A percentile compares a stretch with the other conserved stretches of the same genome.
These are phyloP conservation scores for Pyrgus malvae DNA, from an alignment of 2,888 invertebrate species.

Conservation along the genomic window DNA sequence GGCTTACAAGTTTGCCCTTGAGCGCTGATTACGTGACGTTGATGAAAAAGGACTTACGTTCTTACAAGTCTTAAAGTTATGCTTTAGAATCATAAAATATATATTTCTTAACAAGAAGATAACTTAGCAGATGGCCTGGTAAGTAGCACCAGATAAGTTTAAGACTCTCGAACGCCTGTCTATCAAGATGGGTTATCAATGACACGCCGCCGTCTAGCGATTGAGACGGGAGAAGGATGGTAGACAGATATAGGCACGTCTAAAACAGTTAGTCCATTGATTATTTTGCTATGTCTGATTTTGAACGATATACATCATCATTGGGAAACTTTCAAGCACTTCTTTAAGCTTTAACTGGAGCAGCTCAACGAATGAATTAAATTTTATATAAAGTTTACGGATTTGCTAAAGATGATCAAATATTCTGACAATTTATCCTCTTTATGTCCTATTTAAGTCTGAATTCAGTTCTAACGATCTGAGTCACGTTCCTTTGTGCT, in stretches of 20 bases:
- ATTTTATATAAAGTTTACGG: neutral
- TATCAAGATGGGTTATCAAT: constrained; percentile 19
- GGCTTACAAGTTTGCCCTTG: constrained; percentile 14
- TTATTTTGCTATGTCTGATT: neutral
- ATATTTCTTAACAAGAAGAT: neutral
- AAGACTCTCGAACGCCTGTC: constrained; percentile 10
- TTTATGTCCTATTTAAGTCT: neutral
- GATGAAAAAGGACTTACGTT: too few species aligned
- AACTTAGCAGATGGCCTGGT: neutral
- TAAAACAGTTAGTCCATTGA: neutral
- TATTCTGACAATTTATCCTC: neutral
- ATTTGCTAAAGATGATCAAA: neutral
- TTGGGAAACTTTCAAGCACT: too few species aligned
- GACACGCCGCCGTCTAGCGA: constrained; percentile 9
- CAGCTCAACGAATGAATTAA: neutral
- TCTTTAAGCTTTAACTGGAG: too few species aligned
- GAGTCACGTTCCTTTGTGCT: too few species aligned
- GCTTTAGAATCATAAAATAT: neutral
- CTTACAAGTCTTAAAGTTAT: neutral
- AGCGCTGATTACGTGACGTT: constrained; percentile 2
- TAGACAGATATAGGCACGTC: constrained; percentile 4
- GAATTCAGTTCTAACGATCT: neutral
- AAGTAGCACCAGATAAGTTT: constrained; percentile 14
- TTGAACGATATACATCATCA: too few species aligned
- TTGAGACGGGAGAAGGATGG: constrained; percentile 1